These are phyloP conservation scores for Drosophila baimaii DNA, from an alignment of 1,140 invertebrate species.

Conservation along the genomic window DNA sequence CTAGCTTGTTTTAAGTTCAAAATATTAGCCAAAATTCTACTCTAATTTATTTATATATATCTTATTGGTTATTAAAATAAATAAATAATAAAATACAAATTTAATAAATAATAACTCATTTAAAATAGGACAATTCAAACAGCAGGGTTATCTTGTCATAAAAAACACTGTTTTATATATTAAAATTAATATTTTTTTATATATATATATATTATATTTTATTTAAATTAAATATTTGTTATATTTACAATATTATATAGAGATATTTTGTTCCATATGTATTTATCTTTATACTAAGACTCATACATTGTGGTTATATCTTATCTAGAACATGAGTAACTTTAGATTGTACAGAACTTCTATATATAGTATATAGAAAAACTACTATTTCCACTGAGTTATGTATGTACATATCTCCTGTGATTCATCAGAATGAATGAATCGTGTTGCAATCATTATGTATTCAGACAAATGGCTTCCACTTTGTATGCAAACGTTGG, in stretches of 20 bases:
- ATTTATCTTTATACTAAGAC: not conserved
- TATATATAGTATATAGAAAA: not conserved
- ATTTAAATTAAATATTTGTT: not conserved
- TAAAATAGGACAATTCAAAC: too few species aligned
- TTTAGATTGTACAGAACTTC: not conserved
- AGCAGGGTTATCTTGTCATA: too few species aligned
- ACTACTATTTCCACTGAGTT: not conserved
- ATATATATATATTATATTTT: too few species aligned
- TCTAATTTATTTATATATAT: too few species aligned
- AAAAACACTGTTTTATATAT: too few species aligned
- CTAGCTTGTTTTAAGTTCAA: too few species aligned
- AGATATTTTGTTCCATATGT: not conserved
- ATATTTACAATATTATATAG: too few species aligned
- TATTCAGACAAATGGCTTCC: conserved; percentile 22
- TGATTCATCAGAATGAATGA: conserved; percentile 14
- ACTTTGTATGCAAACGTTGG: conserved; percentile 30
- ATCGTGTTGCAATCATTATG: conserved; percentile 28
- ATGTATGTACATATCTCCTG: not conserved
- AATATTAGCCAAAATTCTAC: too few species aligned
- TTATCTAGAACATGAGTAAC: conserved; percentile 10
- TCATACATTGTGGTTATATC: not conserved
- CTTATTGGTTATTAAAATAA: too few species aligned
- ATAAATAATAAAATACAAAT: too few species aligned
- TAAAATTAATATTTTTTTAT: too few species aligned
- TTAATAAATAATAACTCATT: too few species aligned